Conservation (phyloP, 1,140 invertebrate species). For the Lepidurus packardi region DNA sequence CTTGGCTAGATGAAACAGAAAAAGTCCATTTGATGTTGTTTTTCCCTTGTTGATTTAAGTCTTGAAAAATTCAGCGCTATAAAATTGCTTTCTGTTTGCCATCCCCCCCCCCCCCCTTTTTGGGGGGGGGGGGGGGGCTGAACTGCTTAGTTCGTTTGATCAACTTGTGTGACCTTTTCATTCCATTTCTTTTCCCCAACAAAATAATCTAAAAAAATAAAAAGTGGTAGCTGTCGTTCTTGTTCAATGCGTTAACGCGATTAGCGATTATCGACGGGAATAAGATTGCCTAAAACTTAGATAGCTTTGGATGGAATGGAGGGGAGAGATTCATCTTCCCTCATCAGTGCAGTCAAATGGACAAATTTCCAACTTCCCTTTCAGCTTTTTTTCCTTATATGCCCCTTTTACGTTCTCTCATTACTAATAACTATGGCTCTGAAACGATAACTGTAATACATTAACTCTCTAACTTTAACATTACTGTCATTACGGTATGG, state of each 20-base stretch:
- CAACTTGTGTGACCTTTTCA: neutral
- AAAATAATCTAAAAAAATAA: neutral
- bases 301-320: neutral
- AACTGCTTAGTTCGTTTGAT: neutral
- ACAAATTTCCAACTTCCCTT: neutral
- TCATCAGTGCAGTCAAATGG: neutral
- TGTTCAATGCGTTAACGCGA: neutral
- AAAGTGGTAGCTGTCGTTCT: neutral
- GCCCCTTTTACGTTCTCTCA: too few species aligned
- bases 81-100: neutral
- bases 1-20: neutral
- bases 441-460: too few species aligned
- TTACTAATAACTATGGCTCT: too few species aligned
- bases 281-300: neutral
- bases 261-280: constrained; percentile 2
- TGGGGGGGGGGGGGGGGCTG: too few species aligned
- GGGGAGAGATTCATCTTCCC: neutral
- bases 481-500: too few species aligned
- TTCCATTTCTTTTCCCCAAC: neutral
- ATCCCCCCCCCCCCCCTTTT: neutral
- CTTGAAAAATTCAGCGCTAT: neutral
- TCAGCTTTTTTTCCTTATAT: neutral
- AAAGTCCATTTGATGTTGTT: neutral
- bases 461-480: too few species aligned
- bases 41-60: neutral